These are phyloP conservation scores for Seira ritae DNA, from an alignment of 2,888 invertebrate species.

Conservation along the genomic window DNA sequence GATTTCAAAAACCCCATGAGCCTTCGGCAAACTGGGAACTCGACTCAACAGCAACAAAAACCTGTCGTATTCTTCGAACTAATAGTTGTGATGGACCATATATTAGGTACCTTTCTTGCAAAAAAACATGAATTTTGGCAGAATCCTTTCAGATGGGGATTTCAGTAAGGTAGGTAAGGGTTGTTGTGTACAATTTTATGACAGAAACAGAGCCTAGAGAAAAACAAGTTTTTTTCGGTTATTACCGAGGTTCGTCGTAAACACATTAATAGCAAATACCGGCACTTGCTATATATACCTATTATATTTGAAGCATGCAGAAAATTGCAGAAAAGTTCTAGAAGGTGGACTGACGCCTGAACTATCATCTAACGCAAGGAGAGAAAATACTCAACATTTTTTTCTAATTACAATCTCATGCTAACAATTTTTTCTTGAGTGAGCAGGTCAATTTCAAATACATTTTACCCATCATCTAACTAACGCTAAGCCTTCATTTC, in stretches of 20 bases:
- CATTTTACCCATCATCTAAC: too few relatives aligned
- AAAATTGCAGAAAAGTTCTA: slow-evolving; percentile 7
- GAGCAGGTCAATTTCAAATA: background rate
- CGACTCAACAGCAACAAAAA: background rate
- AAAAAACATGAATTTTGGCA: background rate
- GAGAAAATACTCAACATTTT: background rate
- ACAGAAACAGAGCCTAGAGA: background rate
- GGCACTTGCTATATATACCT: background rate
- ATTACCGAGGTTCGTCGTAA: background rate
- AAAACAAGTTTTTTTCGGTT: background rate
- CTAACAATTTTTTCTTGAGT: background rate
- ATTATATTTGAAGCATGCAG: background rate
- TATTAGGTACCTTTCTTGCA: background rate
- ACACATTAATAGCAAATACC: too few relatives aligned
- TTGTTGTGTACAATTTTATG: background rate
- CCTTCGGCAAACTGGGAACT: background rate
- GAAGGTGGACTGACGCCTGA: background rate
- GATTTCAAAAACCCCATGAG: slow-evolving; percentile 2
- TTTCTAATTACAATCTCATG: background rate
- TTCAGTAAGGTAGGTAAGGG: slow-evolving; percentile 5
- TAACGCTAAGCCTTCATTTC: too few relatives aligned
- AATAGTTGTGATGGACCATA: background rate
- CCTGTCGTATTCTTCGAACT: background rate
- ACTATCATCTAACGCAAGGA: background rate
- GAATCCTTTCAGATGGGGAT: background rate